These are phyloP conservation scores for Tetramorium parvispinum DNA, from an alignment of 1,140 invertebrate genomes.

Conservation along the genomic window DNA sequence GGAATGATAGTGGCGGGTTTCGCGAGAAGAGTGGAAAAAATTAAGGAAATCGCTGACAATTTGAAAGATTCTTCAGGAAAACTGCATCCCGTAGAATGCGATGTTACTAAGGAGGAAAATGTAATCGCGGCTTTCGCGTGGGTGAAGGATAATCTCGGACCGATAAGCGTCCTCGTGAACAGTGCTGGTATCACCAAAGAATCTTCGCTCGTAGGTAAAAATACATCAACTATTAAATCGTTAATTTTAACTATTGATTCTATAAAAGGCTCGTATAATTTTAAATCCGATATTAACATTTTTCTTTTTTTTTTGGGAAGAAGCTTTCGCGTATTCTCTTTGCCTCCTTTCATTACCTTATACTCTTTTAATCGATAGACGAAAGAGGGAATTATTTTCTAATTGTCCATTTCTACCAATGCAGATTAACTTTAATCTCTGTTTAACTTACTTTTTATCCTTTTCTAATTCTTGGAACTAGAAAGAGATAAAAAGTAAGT, in stretches of 20 bases:
- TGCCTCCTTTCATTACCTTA: neutral
- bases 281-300: too few relatives aligned
- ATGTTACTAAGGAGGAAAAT: conserved; percentile 88
- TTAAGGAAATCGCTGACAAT: conserved; percentile 78
- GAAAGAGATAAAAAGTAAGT: too few relatives aligned
- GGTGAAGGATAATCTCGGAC: conserved; percentile 87
- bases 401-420: too few relatives aligned
- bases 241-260: neutral
- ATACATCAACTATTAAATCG: neutral
- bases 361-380: neutral
- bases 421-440: too few relatives aligned
- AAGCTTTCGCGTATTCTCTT: too few relatives aligned
- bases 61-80: conserved; percentile 74
- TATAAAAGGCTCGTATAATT: neutral
- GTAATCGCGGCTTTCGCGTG: conserved; percentile 88
- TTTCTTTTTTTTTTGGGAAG: too few relatives aligned
- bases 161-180: conserved; percentile 89
- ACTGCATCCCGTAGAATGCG: conserved; percentile 85
- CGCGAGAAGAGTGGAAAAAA: conserved; percentile 85
- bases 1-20: conserved; percentile 88
- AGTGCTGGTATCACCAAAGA: conserved; percentile 87
- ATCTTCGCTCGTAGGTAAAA: conserved; percentile 72
- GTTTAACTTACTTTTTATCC: too few relatives aligned
- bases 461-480: too few relatives aligned
- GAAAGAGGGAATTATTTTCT: neutral